Base-by-base conservation (phyloP, 1,140 invertebrate genomes). In the Drosophila cardini region DNA sequence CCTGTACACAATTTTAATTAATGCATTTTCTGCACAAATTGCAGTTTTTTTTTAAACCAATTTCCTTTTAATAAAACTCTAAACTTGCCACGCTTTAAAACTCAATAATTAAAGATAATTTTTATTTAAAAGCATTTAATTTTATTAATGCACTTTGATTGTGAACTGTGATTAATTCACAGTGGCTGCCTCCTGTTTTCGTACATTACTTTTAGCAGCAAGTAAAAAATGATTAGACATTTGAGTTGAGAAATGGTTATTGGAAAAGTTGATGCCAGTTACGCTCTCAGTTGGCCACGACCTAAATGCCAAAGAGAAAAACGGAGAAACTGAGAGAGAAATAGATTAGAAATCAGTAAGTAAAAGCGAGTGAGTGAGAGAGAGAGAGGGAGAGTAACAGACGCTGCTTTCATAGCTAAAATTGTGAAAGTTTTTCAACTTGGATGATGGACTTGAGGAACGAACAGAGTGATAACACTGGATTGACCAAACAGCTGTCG, bases 341-440 rank as follows among this genome's bases (percentile, higher is more conserved):
- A 45, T 11, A 45, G 7, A 45, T 45, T 9, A 3, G 16, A 45
- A 2, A 6, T 10, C 42, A 43, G 16, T 16, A 0, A 4, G 13
- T 9, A 42, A 4, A 21, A 21, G 2, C 2, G 18, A 11, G 15
- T 18, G 11, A 15, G 36, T n/a, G 36, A 40, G 34, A 13, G 16
- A n/a, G 16, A 11, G 6, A 15, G 8, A 15, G 45, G 48, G 32
- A 62, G n/a, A 7, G 13, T 3, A 26, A 60, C 4, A 62, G 18
- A n/a, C 13, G 11, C 21, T 16, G 62, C 62, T 55, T 6, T 55
- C 48, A 55, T 64, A 32, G 36, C 40, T 10, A 1, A 56, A 61
- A 50, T 68, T 70, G 38, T 53, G 48, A 55, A 53, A 40, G 38
- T 63, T 70, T 70, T 71, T 38, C 30, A 46, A 55, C 18, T 57